These are phyloP conservation scores for Tiphia femorata DNA, from an alignment of 2,888 invertebrate genomes.

Conservation along the genomic window DNA sequence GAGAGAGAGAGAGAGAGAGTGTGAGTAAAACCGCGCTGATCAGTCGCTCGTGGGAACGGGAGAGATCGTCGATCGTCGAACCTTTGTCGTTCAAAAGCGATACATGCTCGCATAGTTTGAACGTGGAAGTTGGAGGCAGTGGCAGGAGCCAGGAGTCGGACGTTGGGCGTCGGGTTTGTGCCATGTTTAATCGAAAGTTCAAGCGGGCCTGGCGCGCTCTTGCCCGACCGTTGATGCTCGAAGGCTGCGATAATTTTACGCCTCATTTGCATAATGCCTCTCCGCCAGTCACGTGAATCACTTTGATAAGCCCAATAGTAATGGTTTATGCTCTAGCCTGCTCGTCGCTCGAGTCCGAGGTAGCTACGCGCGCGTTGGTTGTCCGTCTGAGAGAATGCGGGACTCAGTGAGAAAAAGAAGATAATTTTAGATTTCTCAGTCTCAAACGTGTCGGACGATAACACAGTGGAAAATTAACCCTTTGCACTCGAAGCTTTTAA, in stretches of 20 bases:
- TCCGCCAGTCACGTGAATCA: conserved; percentile 42
- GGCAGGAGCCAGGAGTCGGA: neutral
- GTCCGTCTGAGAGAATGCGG: neutral
- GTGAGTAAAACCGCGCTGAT: no score
- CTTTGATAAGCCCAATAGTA: conserved; percentile 48
- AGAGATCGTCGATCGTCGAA: neutral
- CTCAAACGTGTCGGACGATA: neutral
- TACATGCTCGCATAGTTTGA: no score
- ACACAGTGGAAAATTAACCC: neutral
- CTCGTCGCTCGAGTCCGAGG: conserved; percentile 26
- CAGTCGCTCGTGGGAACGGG: no score
- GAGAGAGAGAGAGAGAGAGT: no score
- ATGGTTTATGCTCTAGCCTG: conserved; percentile 35
- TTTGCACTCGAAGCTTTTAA: no score
- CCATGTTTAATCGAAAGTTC: conserved; percentile 32
- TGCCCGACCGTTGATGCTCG: conserved; percentile 29
- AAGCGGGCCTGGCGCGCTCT: conserved; percentile 15
- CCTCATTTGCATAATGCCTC: conserved; percentile 43
- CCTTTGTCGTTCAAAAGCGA: neutral
- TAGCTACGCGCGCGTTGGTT: neutral
- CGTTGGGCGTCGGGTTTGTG: neutral
- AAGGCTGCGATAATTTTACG: conserved; percentile 46
- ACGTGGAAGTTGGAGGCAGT: no score
- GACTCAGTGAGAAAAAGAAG: no score
- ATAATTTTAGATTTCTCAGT: neutral